Conservation (phyloP, 1,140 invertebrate species). For the Mylabris phalerata region DNA sequence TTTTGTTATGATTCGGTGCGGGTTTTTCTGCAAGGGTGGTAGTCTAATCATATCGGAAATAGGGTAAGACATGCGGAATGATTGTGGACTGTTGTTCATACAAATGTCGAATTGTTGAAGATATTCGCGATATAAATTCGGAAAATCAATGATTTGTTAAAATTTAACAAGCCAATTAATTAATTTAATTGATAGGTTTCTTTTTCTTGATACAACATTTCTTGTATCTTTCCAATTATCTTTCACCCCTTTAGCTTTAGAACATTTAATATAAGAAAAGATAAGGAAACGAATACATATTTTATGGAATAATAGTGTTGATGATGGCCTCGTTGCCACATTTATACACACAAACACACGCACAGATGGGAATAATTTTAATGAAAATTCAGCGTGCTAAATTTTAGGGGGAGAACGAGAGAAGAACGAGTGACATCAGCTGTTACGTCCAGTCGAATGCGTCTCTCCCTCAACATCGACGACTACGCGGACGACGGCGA, state of each 20-base stretch:
- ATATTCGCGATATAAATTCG: not conserved
- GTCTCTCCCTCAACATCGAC: slow-evolving; percentile 37
- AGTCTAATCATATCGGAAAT: slow-evolving; percentile 37
- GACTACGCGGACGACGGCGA: slow-evolving; percentile 15
- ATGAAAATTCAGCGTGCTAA: slow-evolving; percentile 40
- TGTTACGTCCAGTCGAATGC: slow-evolving; percentile 43
- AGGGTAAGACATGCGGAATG: slow-evolving; percentile 38
- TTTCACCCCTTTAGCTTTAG: slow-evolving; percentile 8
- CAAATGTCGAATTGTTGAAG: not conserved
- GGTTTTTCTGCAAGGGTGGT: slow-evolving; percentile 9
- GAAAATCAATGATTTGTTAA: not conserved
- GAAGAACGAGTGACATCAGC: slow-evolving; percentile 44
- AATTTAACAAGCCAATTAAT: not conserved
- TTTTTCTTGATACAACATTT: not conserved
- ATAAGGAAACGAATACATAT: slow-evolving; percentile 42
- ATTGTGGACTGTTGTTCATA: slow-evolving; percentile 21
- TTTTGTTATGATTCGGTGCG: slow-evolving; percentile 30
- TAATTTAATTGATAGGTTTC: not conserved
- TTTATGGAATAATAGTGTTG: slow-evolving; percentile 40
- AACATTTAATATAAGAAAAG: slow-evolving; percentile 29
- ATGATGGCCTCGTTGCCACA: too few relatives aligned
- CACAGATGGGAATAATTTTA: slow-evolving; percentile 41
- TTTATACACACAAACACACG: not conserved
- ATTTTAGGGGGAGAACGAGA: slow-evolving; percentile 16
- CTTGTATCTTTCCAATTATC: too few relatives aligned